phyloP scores from a whole-genome alignment of 2,113 vertebrate genomes.

The Chionodraco myersi region DNA sequence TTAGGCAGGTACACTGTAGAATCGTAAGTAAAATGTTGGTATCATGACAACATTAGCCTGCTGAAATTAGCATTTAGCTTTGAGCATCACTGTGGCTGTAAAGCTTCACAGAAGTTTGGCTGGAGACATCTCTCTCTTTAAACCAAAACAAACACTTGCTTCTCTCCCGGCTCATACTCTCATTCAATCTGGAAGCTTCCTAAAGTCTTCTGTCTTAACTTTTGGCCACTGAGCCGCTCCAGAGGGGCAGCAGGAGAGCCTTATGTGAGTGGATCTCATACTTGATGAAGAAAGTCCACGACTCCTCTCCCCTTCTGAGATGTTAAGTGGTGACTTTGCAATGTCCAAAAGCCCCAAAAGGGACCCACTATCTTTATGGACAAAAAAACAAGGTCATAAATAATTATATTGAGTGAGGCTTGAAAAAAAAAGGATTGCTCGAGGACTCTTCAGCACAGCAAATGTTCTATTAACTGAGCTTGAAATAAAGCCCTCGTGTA shows the following conservation, averaged over 20 bases:
- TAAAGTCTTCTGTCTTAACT: not conserved
- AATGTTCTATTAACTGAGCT: constrained; percentile 1
- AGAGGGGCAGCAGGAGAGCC: not conserved
- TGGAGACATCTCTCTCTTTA: too few species aligned
- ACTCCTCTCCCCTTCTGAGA: not conserved
- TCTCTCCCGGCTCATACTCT: not conserved
- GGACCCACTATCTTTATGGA: not conserved
- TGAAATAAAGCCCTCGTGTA: constrained; percentile 17
- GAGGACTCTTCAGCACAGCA: constrained; percentile 2
- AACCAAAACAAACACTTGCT: not conserved
- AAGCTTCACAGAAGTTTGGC: not conserved
- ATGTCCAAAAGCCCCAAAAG: not conserved
- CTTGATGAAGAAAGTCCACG: constrained; percentile 6
- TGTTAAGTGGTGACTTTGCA: not conserved
- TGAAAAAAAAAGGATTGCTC: not conserved
- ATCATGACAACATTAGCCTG: not conserved
- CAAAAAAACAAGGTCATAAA: not conserved
- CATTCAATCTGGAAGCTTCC: not conserved
- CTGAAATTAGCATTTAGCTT: not conserved
- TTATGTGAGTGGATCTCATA: not conserved
- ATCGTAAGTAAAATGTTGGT: too few species aligned
- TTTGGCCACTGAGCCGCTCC: not conserved
- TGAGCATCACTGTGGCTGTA: not conserved
- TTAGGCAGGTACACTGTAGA: too few species aligned
- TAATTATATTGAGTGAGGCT: not conserved